Base-by-base conservation (phyloP, 2,888 invertebrate genomes). In the Agrochola circellaris region DNA sequence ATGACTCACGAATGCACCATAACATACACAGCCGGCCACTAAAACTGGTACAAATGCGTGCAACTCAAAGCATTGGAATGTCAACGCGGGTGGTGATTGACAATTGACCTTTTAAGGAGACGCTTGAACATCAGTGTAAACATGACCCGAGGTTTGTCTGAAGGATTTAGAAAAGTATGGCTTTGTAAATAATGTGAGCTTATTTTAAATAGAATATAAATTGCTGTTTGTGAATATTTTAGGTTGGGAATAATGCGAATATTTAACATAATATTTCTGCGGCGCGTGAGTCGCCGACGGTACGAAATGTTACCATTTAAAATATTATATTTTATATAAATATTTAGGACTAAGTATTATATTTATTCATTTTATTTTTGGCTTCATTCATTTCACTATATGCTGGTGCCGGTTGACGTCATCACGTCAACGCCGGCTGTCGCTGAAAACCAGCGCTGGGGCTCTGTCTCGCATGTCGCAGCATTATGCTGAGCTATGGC, bases 31-130 rank as follows among this genome's bases (percentile, higher is more conserved):
- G 83, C 75, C 77, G 83, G 84, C 77, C 85, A 90, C 87, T 84
- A 87, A 87, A 89, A 88, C 88, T 87, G 85, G 85, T 83, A 89
- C 87, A 82, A 89, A 88, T 86, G 83, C 88, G 88, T 86, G 83
- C 88, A 90, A 86, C 86, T 88, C 89, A 89, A 89, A 90, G 82
- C 86, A 71, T 85, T 82, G 92, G 92, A 92, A 93, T 94, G 93
- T 92, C 93, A 92, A 92, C 91, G 90, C 91, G 90, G 89, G 88
- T 89, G 89, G 90, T 90, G 91, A 92, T 93, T 93, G 93, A 92
- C 92, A 93, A 93, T 91, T 93, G 93, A 93, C 92, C 92, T 93
- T 90, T 93, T 93, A 93, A 94, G 93, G 92, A 87, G 90, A 86
- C 86, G 90, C 80, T 86, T 87, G 64, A 79, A 91, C 89, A 89